Base-by-base conservation (phyloP, 2,888 invertebrate species). In the Gasteruption jaculator region DNA sequence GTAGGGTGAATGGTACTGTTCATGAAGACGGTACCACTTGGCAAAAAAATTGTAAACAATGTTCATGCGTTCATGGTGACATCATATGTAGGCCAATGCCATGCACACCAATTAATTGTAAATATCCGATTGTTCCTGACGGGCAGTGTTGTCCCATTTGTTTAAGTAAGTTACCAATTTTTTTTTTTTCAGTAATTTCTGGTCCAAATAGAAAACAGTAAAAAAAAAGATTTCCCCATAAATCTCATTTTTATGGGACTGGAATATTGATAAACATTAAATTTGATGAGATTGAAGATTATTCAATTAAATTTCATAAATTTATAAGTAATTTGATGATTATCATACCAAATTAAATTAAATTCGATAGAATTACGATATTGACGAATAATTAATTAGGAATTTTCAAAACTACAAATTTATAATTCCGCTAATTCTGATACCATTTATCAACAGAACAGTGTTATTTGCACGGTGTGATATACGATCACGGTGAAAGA, bases 101-200 rank as follows among this genome's bases (percentile, higher is more conserved):
- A 70, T 92, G 92, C 76, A 83, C 85, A 38, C 76, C 79, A 61
- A 77, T 80, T 45, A 78, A 78, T 56, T 92, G 91, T 75, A 86
- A 85, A 72, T 82, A 87, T 72, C 91, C 91, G 56, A 83, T 86
- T 48, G 74, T 81, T 62, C 80, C 81, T 60, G 80, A 81, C 51
- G 89, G 86, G 53, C 83, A 87, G 68, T 91, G 91, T 73, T 92
- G 91, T 73, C 86, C 87, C 46, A 82, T 81, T 60, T 92, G 91
- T 75, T 79, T 87, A 64, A 86, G 91, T 91, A 77, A 82, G 87
- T 79, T 32, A 15, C 16, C 6, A 18, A 12, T 14, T 4, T 44
- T 22, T 16, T 32, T 15, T 42, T 31, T 11, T 33, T 37, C 38
- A 25, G 22, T 21, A 31, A 26, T 29, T 33, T 32, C 11, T 27